Evolutionary conservation across 2,113 vertebrate genomes (phyloP), one percentile per base, ranked within the genome.

Genomic region (Otis tarda): DNA sequence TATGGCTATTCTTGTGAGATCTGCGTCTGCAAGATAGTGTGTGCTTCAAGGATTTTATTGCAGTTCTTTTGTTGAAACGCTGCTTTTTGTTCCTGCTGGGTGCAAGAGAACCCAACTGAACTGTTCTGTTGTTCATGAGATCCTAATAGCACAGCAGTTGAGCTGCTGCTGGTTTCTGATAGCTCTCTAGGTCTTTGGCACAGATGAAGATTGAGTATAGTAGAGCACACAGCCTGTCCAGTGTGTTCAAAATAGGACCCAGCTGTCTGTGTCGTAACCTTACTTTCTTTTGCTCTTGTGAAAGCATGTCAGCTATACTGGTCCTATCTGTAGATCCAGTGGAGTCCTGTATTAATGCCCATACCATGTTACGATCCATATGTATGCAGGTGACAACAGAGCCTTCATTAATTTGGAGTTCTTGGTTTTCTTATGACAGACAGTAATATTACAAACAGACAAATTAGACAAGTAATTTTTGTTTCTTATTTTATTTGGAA

Each of bases 341-440:
- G 28, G 65, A 52, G 19, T 67, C 33, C 30, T 45, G 14, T 56
- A 5, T 56, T 80, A 81, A 39, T 33, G 64, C 21, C 41, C 12
- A 11, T 47, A 25, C 11, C 0, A 0, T 45, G 5, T 52, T 77
- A 23, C 15, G 31, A n/a, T 69, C n/a, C 28, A 1, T 56, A 14
- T 59, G 18, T 57, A 31, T 73, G 67, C 45, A 73, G 35, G 49
- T 79, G 49, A 33, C 17, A 73, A 1, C 3, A 76, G n/a, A 5
- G 9, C n/a, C 28, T 63, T 85, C 5, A 19, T 64, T 91, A 52
- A 43, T 73, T 60, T 56, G 39, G 8, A 68, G 39, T 45, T 24
- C 20, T 94, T 86, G 39, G 6, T 52, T 91, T 95, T 73, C 30
- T 80, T 76, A 12, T 5, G 30, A 21, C 1, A 0, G 37, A 47